These are phyloP conservation scores for Brachirus orientalis DNA, from an alignment of 2,113 vertebrate species.

Conservation along the genomic window DNA sequence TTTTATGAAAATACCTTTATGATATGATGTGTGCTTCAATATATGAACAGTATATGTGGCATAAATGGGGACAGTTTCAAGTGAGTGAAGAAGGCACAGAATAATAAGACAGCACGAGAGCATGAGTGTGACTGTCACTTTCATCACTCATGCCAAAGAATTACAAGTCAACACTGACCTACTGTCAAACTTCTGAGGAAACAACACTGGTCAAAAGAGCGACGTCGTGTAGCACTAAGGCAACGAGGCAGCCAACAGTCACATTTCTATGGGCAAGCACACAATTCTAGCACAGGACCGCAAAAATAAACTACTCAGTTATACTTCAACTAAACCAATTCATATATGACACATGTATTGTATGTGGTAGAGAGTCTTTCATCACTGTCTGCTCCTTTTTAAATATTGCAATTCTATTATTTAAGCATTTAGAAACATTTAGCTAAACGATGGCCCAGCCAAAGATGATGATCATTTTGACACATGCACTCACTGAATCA, in stretches of 20 bases:
- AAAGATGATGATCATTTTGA: conserved; percentile 25
- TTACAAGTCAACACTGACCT: conserved; percentile 67
- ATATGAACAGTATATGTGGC: conserved; percentile 52
- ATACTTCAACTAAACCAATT: conserved; percentile 39
- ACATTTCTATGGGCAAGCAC: conserved; percentile 54
- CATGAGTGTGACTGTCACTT: conserved; percentile 13
- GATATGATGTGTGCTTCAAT: conserved; percentile 43
- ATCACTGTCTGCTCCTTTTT: conserved; percentile 5
- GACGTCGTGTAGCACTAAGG: conserved; percentile 24
- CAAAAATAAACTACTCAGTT: conserved; percentile 32
- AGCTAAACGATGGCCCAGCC: conserved; percentile 28
- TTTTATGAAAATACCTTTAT: conserved; percentile 67
- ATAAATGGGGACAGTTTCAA: conserved; percentile 43
- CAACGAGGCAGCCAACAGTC: conserved; percentile 39
- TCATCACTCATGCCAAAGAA: conserved; percentile 18
- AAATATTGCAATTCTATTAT: conserved; percentile 20
- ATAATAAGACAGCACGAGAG: conserved; percentile 30
- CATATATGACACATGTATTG: conserved; percentile 25
- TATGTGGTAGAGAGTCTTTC: not conserved
- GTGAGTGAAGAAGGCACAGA: conserved; percentile 60
- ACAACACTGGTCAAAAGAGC: conserved; percentile 27
- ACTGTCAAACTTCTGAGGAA: conserved; percentile 48
- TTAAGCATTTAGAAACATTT: conserved; percentile 38
- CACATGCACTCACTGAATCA: not conserved
- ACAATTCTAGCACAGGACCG: conserved; percentile 30